Base-by-base conservation (phyloP, 2,113 vertebrate species). In the Synodontis membranacea region DNA sequence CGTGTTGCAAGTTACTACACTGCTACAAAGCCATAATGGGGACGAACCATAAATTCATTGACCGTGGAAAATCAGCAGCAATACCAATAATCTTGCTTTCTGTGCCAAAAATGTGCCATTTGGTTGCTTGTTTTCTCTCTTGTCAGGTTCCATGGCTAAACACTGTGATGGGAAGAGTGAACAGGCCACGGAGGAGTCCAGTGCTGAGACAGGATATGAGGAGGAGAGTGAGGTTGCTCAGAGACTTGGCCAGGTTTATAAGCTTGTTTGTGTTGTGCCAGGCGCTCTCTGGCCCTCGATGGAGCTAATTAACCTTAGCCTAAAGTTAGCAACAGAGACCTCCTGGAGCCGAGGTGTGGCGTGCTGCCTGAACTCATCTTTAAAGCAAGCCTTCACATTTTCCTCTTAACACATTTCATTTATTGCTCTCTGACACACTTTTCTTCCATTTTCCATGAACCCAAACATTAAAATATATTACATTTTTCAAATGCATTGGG, bases 301-400 rank as follows among this genome's bases (percentile, higher is more conserved):
- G 86, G 86, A 88, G 84, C 70, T 87, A 90, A 90, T 88, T 88
- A 87, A 88, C 54, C 87, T 87, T 80, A 72, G 44, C 56, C 80
- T 85, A 80, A 87, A 87, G 54, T 87, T 83, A 86, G 80, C 84
- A 86, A 50, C 54, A 76, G 85, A 86, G 58, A 86, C 70, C 80
- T 85, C 78, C 72, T 74, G 23, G 82, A 82, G 84, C 76, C 70
- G 76, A 74, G 74, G 78, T 80, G 80, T 74, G 21, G 46, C 62
- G 60, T 46, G 80, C 60, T 83, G 46, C 68, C 78, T 83, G 83
- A 83, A 74, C 84, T 74, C 34, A 4, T 58, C 72, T 81, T 37
- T 44, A 64, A 48, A 72, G 12, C 11, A 60, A 56, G 12, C 10
- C 68, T 75, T 52, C 39, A 81, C 44, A 58, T 28, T 81, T 52